Conservation (phyloP, 2,888 invertebrate species). For the Minunthozetes semirufus region DNA sequence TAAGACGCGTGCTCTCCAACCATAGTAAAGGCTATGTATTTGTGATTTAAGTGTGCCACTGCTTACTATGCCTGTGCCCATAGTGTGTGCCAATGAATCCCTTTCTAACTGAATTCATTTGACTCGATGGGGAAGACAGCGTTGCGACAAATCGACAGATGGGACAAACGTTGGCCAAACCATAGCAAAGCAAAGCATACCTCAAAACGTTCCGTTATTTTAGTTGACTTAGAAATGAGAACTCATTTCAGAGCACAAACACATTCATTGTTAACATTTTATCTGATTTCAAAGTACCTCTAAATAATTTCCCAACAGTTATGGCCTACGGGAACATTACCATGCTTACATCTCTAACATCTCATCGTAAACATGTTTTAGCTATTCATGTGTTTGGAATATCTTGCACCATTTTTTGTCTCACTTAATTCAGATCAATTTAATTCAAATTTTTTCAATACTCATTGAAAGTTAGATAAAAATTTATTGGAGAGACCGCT, state of each 20-base stretch:
- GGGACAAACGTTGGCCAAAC: neutral
- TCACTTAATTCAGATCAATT: no score
- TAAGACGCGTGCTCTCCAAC: neutral
- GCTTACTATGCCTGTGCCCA: neutral
- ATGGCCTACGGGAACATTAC: no score
- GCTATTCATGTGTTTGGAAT: no score
- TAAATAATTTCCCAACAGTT: no score
- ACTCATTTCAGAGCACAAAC: neutral
- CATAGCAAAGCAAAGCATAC: neutral
- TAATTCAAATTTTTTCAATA: no score
- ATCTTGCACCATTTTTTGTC: no score
- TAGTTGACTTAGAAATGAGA: neutral
- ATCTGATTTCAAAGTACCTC: neutral
- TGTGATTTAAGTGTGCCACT: conserved; percentile 1
- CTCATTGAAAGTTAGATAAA: no score
- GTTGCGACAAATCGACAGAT: conserved; percentile 8
- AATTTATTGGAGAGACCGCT: no score
- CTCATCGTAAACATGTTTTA: no score
- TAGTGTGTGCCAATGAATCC: neutral
- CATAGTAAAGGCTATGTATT: neutral
- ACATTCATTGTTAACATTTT: neutral
- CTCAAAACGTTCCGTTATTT: neutral
- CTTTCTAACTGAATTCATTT: conserved; percentile 20
- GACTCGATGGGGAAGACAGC: neutral
- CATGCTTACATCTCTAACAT: no score